Evolutionary conservation across 2,888 invertebrate genomes (phyloP), one percentile per base, ranked within the genome.

Genomic region (Balanococcus diminutus): DNA sequence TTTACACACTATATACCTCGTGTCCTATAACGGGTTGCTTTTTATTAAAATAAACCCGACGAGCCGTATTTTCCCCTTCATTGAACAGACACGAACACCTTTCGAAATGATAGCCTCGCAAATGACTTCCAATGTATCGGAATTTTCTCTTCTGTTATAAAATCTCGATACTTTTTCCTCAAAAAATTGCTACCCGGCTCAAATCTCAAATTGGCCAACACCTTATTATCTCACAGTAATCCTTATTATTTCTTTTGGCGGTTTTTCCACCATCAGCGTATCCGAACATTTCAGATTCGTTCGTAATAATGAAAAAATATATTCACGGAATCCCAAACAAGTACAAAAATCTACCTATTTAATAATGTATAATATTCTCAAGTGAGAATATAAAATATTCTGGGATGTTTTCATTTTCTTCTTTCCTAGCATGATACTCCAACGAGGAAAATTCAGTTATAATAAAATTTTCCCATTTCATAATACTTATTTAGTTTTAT

Each of bases 1-100:
- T 75, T 32, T n/a, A n/a, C 75, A 51, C 51, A 51, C 51, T 51
- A 19, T 19, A 19, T 8, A 25, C 75, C 25, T 75, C 36, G 36
- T 22, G 6, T n/a, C n/a, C 31, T 19, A 4, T 22, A 16, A 3
- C 75, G 32, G 75, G 0, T 28, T 75, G 75, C 75, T 75, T 75
- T 32, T 75, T 75, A 75, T 75, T 75, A 36, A 75, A 75, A 75
- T 36, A 75, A 75, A 36, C 75, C 11, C 36, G n/a, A 2, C 25
- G 11, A 3, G 19, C 19, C n/a, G 5, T 28, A 25, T 5, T 28
- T 67, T 28, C 8, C 28, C 11, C 11, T 67, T 6, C 19, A 19
- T 51, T 51, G 4, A 36, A 36, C 46, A 46, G n/a, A n/a, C n/a
- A 46, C 14, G 46, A 14, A 6, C 36, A 8, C 8, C 5, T 5